These are phyloP conservation scores for Thinocorus orbignyianus DNA, from an alignment of 2,113 vertebrate genomes.

Conservation along the genomic window DNA sequence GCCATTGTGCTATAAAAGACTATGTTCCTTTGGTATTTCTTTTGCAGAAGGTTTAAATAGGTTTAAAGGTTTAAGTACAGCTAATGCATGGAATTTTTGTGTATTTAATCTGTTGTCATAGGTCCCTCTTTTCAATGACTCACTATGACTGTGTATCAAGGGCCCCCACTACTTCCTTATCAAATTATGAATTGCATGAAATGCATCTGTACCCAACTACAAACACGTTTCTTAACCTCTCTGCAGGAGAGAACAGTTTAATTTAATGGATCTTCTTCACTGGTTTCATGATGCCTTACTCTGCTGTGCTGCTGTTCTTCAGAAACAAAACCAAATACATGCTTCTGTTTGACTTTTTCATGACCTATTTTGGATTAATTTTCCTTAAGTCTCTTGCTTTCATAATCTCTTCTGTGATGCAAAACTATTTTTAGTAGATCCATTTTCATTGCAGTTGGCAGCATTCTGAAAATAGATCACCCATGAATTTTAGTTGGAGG, in stretches of 20 bases:
- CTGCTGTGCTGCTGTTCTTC: neutral
- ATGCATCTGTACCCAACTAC: neutral
- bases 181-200: neutral
- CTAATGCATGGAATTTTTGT: neutral
- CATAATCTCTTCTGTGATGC: neutral
- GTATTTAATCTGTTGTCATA: neutral
- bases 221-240: neutral
- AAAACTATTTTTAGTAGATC: conserved; percentile 6
- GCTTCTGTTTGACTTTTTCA: neutral
- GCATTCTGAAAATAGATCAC: neutral
- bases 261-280: neutral
- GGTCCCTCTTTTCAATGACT: neutral
- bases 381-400: neutral
- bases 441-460: neutral
- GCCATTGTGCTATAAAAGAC: neutral
- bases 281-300: neutral
- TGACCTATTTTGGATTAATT: neutral
- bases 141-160: neutral
- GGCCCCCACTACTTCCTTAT: neutral
- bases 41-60: conserved; percentile 5
- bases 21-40: neutral
- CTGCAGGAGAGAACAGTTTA: neutral
- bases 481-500: neutral
- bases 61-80: conserved; percentile 11
- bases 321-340: neutral